phyloP scores from a whole-genome alignment of 1,140 invertebrate species.

The Zaprionus taronus region DNA sequence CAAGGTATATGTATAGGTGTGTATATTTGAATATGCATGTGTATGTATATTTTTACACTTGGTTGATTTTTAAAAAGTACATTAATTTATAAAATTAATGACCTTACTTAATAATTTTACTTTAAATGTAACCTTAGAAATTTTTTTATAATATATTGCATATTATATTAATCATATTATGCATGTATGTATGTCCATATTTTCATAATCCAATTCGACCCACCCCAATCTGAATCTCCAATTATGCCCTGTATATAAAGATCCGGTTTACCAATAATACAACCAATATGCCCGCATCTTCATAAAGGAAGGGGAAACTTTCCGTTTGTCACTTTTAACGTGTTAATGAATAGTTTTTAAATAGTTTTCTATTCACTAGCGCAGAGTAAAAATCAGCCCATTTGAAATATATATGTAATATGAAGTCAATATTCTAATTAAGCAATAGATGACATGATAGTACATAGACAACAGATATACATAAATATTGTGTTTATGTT shows the following conservation, averaged over 20 bases:
- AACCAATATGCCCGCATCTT: not conserved
- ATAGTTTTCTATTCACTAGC: not conserved
- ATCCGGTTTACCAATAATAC: not conserved
- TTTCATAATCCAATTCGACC: not conserved
- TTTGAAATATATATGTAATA: constrained; percentile 43
- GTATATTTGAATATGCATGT: constrained; percentile 31
- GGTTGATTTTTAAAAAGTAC: constrained; percentile 25
- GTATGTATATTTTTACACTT: constrained; percentile 22
- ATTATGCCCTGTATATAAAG: not conserved
- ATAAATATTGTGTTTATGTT: constrained; percentile 24
- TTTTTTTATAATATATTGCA: not conserved
- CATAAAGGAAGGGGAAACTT: not conserved
- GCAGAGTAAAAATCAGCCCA: not conserved
- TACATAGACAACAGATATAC: constrained; percentile 46
- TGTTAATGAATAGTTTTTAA: not conserved
- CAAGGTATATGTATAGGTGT: not conserved
- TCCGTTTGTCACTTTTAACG: not conserved
- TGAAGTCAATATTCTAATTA: constrained; percentile 57
- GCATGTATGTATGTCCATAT: not conserved
- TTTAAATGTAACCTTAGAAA: not conserved
- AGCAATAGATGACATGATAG: constrained; percentile 52
- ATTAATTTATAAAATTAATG: constrained; percentile 4
- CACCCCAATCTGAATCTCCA: not conserved
- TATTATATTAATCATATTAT: not conserved
- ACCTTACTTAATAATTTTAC: not conserved